Evolutionary conservation across 2,113 vertebrate species (phyloP).

Genomic region (Peromyscus polionotus): DNA sequence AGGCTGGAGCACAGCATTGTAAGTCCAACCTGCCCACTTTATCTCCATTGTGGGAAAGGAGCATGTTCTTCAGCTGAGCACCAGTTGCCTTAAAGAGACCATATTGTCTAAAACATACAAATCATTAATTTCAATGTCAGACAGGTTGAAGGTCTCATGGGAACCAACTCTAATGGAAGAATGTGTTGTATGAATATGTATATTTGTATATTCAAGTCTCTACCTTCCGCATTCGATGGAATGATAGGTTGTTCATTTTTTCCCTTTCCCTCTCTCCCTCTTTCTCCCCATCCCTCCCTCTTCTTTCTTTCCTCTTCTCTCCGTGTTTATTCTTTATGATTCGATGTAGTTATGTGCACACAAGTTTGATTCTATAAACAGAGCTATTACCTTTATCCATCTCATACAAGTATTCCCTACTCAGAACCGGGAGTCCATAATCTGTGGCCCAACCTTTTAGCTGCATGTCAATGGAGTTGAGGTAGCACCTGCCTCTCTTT

Average conservation of each 20-base stretch:
- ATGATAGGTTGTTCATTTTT: background rate
- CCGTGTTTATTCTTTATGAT: background rate
- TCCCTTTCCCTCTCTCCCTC: background rate
- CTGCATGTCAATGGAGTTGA: background rate
- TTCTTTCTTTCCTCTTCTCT: background rate
- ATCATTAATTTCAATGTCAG: background rate
- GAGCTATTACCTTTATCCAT: background rate
- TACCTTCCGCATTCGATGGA: background rate
- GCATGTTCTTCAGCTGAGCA: background rate
- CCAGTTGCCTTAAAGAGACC: background rate
- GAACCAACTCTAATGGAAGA: background rate
- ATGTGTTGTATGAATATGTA: background rate
- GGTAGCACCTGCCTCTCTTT: background rate
- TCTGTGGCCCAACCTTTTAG: background rate
- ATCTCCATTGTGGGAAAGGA: background rate
- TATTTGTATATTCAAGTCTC: background rate
- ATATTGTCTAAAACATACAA: background rate
- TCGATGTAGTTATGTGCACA: background rate
- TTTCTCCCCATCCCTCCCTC: background rate
- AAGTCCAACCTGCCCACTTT: background rate
- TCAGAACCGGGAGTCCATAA: background rate
- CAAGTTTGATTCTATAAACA: background rate
- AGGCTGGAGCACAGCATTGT: background rate
- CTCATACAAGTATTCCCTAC: background rate
- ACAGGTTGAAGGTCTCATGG: background rate